Evolutionary conservation across 1,140 invertebrate species (phyloP).

Genomic region (Papilio dardanus): DNA sequence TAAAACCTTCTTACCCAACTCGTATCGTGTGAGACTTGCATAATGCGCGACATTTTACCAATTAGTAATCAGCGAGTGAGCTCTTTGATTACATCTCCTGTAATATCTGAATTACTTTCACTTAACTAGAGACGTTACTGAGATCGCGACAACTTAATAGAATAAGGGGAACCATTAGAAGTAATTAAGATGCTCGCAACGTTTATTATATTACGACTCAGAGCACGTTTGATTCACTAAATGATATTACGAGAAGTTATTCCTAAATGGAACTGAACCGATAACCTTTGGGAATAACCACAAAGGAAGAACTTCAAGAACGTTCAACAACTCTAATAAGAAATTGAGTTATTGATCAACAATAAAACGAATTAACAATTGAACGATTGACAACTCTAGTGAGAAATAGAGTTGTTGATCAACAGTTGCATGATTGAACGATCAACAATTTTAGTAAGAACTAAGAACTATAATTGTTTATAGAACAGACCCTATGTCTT

Average conservation of each 20-base stretch:
- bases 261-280: background rate
- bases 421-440: no score
- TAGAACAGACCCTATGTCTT: background rate
- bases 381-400: no score
- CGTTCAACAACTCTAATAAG: no score
- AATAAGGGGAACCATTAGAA: conserved; percentile 7
- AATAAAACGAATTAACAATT: no score
- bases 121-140: background rate
- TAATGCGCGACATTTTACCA: background rate
- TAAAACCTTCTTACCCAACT: background rate
- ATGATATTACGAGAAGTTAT: background rate
- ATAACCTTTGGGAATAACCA: background rate
- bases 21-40: background rate
- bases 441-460: no score
- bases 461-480: no score
- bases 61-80: conserved; percentile 10
- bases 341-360: no score
- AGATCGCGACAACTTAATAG: background rate
- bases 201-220: background rate
- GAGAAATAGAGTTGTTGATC: no score
- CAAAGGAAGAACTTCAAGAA: no score
- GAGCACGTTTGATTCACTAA: background rate
- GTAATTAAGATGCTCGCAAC: conserved; percentile 14
- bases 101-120: conserved; percentile 10
- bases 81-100: conserved; percentile 16